Conservation (phyloP, 2,888 invertebrate species). For the Thera britannica region DNA sequence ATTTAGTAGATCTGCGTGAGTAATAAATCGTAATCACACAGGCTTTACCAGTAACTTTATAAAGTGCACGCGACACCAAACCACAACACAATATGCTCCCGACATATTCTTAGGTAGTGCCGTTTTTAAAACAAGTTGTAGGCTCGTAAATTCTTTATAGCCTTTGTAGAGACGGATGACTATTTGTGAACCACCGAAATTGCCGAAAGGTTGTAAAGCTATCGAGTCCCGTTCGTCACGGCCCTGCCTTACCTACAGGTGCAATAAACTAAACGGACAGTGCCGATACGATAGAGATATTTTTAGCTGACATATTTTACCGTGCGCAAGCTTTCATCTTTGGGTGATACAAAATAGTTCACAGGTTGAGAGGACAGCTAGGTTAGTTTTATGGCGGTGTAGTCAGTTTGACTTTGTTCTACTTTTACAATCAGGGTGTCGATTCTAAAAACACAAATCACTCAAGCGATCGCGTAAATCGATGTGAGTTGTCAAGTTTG, state of each 20-base stretch:
- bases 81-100: not conserved
- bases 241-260: slow-evolving; percentile 47
- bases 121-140: slow-evolving; percentile 19
- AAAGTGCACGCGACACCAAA: not conserved
- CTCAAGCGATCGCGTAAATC: too few species aligned
- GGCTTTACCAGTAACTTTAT: too few species aligned
- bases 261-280: slow-evolving; percentile 51
- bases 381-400: not conserved
- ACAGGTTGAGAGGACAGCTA: not conserved
- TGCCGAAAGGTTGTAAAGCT: slow-evolving; percentile 12
- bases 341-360: not conserved
- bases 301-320: not conserved
- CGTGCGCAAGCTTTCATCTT: slow-evolving; percentile 27
- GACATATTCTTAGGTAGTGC: slow-evolving; percentile 5
- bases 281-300: slow-evolving; percentile 15
- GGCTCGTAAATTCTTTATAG: not conserved
- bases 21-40: too few species aligned
- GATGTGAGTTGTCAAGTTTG: too few species aligned
- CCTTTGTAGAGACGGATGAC: slow-evolving; percentile 10
- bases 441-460: too few species aligned
- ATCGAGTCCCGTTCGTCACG: slow-evolving; percentile 44
- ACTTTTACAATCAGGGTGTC: too few species aligned
- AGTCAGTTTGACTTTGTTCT: too few species aligned
- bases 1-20: too few species aligned
- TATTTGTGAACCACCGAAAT: slow-evolving; percentile 20